A percentile compares a stretch with the other conserved stretches of the same genome.
Conservation (phyloP, 2,888 invertebrate species). For the Conops quadrifasciatus region DNA sequence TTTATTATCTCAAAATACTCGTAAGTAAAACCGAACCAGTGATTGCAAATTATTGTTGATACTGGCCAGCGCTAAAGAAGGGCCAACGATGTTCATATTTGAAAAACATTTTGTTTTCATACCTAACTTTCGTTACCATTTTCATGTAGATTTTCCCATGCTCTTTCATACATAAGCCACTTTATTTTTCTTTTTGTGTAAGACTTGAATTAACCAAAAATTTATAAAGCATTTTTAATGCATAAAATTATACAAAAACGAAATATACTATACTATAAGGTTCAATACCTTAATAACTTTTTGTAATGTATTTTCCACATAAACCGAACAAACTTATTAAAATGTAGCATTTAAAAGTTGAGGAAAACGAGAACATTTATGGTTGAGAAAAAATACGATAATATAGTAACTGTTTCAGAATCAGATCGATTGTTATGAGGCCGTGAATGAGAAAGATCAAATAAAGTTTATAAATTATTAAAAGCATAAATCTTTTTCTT, state of each 20-base stretch:
- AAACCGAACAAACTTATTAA: not conserved
- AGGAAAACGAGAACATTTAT: not conserved
- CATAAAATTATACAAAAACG: too few species aligned
- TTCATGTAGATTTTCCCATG: not conserved
- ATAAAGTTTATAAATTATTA: constrained; percentile 45
- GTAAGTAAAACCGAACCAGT: too few species aligned
- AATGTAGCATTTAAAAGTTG: not conserved
- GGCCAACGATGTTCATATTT: too few species aligned
- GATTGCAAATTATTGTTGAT: too few species aligned
- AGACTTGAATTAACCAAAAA: constrained; percentile 59
- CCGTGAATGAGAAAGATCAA: constrained; percentile 53
- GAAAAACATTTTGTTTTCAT: too few species aligned
- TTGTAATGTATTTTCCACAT: not conserved
- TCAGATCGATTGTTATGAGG: constrained; percentile 53
- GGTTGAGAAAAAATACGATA: not conserved
- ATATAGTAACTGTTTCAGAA: constrained; percentile 14
- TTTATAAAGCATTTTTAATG: constrained; percentile 36
- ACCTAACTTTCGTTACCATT: not conserved
- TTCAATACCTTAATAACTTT: not conserved
- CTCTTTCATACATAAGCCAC: not conserved
- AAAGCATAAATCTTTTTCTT: not conserved
- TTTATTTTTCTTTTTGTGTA: constrained; percentile 37
- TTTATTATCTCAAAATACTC: constrained; percentile 2
- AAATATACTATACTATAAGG: not conserved
- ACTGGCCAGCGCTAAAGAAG: too few species aligned